Evolutionary conservation across 2,113 vertebrate species (phyloP), one percentile per base, ranked within the genome.

Genomic region (Gobius niger): DNA sequence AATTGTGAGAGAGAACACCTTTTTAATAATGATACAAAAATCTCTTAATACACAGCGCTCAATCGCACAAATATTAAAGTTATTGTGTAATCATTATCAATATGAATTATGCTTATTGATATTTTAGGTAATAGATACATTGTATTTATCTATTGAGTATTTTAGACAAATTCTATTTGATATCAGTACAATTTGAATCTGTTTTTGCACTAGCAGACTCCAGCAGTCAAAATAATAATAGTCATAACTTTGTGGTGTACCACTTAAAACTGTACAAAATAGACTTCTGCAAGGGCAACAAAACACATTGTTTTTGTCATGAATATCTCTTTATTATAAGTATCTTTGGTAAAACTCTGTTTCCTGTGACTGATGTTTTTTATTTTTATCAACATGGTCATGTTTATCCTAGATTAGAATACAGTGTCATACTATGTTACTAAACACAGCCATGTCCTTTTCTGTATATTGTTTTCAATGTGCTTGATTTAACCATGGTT

Each of bases 401-500:
- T 60, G n/a, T 9, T 7, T 15, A 40, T 19, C 54, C 10, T 47
- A 57, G 10, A 5, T 7, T 12, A 14, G n/a, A 63, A 57, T 53
- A 40, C 65, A 49, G 61, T 78, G 63, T 76, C 71, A 67, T 62
- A n/a, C n/a, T n/a, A n/a, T 24, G 51, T 60, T 53, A 61, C 63
- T 73, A 67, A 67, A 82, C 70, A 65, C 4, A 10, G 46, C 51
- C 65, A 44, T 66, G 80, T 82, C 63, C 51, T 44, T 68, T 65
- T 70, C 56, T 13, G 9, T 67, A 47, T 65, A 65, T 72, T 60
- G 70, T 67, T 56, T 71, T 65, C 12, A 53, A 41, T 15, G 56
- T 42, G 85, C 84, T 87, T 89, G 82, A 65, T 59, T 71, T 80
- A 60, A 61, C 50, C 53, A 24, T 84, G 56, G 50, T 53, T 84